Percentiles rank a stretch among this genome's conserved stretches.
Conservation (phyloP, 2,797 vertebrate genomes). For the Anguilla obscura region DNA sequence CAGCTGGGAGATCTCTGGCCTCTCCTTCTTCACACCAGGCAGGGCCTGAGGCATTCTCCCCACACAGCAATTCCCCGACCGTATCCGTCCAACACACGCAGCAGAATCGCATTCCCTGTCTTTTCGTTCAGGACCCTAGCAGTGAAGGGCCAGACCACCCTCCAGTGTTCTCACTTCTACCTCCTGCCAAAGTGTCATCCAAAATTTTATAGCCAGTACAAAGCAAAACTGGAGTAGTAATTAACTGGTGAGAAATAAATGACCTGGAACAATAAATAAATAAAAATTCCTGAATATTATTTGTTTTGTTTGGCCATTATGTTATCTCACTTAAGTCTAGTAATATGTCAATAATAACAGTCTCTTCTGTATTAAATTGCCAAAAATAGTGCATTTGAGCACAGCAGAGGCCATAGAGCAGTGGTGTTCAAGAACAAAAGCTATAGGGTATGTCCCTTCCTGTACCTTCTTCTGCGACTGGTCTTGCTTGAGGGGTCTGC, state of each 20-base stretch:
- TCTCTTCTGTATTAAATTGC: too few relatives aligned
- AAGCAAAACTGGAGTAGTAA: background rate
- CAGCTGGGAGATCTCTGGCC: conserved; percentile 60
- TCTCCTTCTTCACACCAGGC: conserved; percentile 58
- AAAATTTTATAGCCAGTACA: background rate
- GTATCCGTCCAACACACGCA: conserved; percentile 67
- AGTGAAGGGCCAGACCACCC: conserved; percentile 57
- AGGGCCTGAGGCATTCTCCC: conserved; percentile 60
- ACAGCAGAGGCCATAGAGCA: too few relatives aligned
- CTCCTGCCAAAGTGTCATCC: background rate
- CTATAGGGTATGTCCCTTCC: too few relatives aligned
- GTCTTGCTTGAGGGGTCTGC: too few relatives aligned
- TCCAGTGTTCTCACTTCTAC: background rate
- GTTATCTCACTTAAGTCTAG: background rate
- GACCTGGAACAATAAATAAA: background rate
- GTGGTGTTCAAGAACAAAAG: too few relatives aligned
- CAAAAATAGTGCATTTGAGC: too few relatives aligned
- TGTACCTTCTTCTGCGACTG: too few relatives aligned
- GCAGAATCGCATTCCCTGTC: conserved; percentile 57
- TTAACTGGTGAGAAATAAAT: background rate
- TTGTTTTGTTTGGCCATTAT: background rate
- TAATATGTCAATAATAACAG: too few relatives aligned
- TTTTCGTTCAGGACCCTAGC: conserved; percentile 60
- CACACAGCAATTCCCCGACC: conserved; percentile 58
- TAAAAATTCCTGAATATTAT: background rate